These are phyloP conservation scores for Vultur gryphus DNA, from an alignment of 2,797 vertebrate genomes.

Conservation along the genomic window DNA sequence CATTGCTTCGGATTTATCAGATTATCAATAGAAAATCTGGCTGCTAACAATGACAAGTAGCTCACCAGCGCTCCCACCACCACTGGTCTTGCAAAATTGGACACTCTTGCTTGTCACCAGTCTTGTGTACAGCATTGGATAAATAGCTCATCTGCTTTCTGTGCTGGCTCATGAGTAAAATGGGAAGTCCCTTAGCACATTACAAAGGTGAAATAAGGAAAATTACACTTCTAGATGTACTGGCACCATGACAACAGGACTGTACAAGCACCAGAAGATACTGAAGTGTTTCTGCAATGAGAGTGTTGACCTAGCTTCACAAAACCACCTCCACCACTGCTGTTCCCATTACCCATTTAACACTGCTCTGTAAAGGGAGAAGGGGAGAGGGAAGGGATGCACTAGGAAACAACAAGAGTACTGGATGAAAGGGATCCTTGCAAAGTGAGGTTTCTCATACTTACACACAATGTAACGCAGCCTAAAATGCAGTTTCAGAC, in stretches of 20 bases:
- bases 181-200: neutral
- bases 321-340: neutral
- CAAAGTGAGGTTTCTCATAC: neutral
- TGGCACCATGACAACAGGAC: neutral
- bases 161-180: neutral
- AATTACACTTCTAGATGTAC: neutral
- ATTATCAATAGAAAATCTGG: neutral
- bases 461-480: neutral
- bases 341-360: neutral
- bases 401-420: neutral
- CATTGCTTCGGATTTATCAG: rapidly evolving
- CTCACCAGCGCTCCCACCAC: neutral
- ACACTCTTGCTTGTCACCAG: neutral
- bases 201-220: neutral
- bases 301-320: neutral
- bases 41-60: neutral
- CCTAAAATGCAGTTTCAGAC: neutral
- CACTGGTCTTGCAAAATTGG: neutral
- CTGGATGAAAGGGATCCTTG: neutral
- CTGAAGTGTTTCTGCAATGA: neutral
- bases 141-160: neutral
- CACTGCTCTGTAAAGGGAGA: neutral
- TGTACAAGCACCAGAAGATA: neutral
- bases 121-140: neutral
- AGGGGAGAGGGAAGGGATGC: neutral